A percentile compares a stretch with the other conserved stretches of the same genome.
Conservation (phyloP, 2,797 vertebrate species). For the Parambassis ranga region DNA sequence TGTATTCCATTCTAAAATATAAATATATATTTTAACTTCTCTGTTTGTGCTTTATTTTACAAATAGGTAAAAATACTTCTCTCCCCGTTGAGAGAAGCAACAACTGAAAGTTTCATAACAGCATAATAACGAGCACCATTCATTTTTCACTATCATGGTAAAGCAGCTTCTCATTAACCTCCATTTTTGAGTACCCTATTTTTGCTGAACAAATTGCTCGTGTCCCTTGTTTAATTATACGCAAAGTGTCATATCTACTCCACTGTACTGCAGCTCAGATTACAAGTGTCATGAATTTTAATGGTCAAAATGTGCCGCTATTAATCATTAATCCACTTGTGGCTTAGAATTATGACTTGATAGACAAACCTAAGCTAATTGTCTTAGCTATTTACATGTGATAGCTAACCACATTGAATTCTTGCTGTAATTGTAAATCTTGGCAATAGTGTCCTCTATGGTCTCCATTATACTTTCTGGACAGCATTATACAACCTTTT, state of each 20-base stretch:
- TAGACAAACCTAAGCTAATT: constrained; percentile 1
- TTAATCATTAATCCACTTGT: constrained; percentile 46
- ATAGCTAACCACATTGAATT: not conserved
- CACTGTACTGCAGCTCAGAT: constrained; percentile 18
- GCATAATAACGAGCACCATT: constrained; percentile 9
- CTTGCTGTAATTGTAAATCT: constrained; percentile 2
- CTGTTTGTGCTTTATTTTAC: constrained; percentile 6
- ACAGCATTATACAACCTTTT: too few relatives aligned
- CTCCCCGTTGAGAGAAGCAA: not conserved
- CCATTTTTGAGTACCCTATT: constrained; percentile 42
- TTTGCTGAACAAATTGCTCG: constrained; percentile 51
- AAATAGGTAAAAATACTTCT: constrained; percentile 23
- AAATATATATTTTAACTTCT: constrained; percentile 30
- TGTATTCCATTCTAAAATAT: constrained; percentile 55
- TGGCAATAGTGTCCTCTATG: not conserved
- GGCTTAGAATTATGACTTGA: too few relatives aligned
- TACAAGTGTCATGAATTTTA: constrained; percentile 57
- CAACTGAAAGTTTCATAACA: constrained; percentile 10
- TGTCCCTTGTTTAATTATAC: constrained; percentile 52
- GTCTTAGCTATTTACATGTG: not conserved
- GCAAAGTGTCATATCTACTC: constrained; percentile 18
- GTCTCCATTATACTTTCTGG: too few relatives aligned
- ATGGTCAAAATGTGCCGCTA: constrained; percentile 36
- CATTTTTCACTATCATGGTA: constrained; percentile 5
- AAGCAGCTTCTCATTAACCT: constrained; percentile 48